phyloP scores from a whole-genome alignment of 2,888 invertebrate genomes.

The Chromoteleia sp. region DNA sequence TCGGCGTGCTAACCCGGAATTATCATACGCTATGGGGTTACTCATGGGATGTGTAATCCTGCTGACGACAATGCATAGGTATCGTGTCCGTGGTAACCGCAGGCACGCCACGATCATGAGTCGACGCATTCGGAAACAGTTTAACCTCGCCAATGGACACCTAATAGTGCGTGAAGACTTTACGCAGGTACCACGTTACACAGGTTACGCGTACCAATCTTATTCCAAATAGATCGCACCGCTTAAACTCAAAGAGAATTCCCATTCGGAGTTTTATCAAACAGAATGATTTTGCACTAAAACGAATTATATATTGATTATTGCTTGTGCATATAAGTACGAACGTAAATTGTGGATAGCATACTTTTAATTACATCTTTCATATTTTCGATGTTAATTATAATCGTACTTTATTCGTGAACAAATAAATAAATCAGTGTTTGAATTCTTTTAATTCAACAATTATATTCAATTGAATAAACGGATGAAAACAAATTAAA shows the following conservation, averaged over 20 bases:
- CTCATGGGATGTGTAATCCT: slow-evolving; percentile 63
- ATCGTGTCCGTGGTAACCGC: slow-evolving; percentile 53
- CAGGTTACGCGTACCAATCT: slow-evolving; percentile 21
- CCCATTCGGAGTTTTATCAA: background rate
- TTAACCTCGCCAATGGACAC: slow-evolving; percentile 74
- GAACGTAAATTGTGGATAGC: background rate
- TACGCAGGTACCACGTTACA: slow-evolving; percentile 27
- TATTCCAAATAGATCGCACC: slow-evolving; percentile 29
- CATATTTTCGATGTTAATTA: slow-evolving; percentile 4
- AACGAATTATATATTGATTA: slow-evolving; percentile 8
- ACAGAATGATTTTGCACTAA: slow-evolving; percentile 22
- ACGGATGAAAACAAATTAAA: background rate
- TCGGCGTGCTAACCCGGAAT: slow-evolving; percentile 64
- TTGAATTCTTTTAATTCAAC: no score
- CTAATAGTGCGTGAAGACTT: slow-evolving; percentile 77
- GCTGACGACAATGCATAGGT: slow-evolving; percentile 69
- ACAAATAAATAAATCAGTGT: no score
- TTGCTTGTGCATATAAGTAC: background rate
- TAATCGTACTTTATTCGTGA: no score
- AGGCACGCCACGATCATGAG: slow-evolving; percentile 57
- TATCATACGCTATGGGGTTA: slow-evolving; percentile 67
- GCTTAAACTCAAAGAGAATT: slow-evolving; percentile 33
- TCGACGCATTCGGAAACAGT: slow-evolving; percentile 77
- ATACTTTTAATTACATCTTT: background rate
- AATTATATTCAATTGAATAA: background rate